Base-by-base conservation (phyloP, 2,113 vertebrate genomes). In the Chascanopsetta lugubris region DNA sequence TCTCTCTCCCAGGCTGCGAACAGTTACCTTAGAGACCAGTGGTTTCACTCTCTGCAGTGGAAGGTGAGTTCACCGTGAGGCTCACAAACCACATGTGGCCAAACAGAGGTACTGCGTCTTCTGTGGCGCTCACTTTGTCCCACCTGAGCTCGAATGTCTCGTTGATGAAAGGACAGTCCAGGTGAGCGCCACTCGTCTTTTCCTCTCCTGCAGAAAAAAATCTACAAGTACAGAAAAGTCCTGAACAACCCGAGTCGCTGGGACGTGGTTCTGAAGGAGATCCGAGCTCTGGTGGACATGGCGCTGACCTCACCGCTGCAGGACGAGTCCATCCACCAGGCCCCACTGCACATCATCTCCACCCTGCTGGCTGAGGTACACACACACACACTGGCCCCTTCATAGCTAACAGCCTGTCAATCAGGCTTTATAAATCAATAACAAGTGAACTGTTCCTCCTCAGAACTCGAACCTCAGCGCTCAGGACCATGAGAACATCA, bases 11-110 rank as follows among this genome's bases (percentile, higher is more conserved):
- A 99, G 97, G 97, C 97, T 82, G 96, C 96, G 64, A 99, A 99
- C 94, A 98, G 96, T 88, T 99, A 99, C 92, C 92, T 98, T 82
- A 93, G 97, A 86, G 97, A 99, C 92, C 97, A 99, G 91, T 99
- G 97, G 97, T 99, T 98, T 92, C 96, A 99, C 89, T 99, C 97
- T 25, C 91, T 99, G 77, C 97, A 99, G 92, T 99, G 97, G 97
- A 99, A 99, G 96, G 97, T 98, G 89, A 79, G 72, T 32, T 77
- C 72, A 36, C 40, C n/a, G n/a, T n/a, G n/a, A n/a, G n/a, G n/a
- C n/a, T n/a, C n/a, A n/a, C n/a, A n/a, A n/a, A 17, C 36, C 9
- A n/a, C n/a, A n/a, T n/a, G n/a, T n/a, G n/a, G n/a, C n/a, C n/a
- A n/a, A n/a, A n/a, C n/a, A n/a, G n/a, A n/a, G n/a, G n/a, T n/a